Evolutionary conservation across 2,113 vertebrate species (phyloP).

Genomic region (Suncus etruscus): DNA sequence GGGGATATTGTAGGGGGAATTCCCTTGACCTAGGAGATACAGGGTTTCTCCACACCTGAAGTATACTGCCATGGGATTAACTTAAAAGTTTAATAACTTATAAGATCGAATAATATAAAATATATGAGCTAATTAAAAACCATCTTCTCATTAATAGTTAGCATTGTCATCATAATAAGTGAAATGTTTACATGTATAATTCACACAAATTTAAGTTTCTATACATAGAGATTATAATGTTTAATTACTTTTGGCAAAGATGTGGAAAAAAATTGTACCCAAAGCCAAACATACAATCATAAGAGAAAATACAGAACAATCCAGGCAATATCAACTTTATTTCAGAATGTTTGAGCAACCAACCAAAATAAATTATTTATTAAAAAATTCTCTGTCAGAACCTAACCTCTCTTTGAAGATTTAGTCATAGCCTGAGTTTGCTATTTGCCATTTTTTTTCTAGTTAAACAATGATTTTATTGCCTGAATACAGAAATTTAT

Average conservation of each 20-base stretch:
- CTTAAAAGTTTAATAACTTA: not conserved
- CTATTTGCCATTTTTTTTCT: too few relatives aligned
- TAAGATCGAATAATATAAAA: constrained; percentile 7
- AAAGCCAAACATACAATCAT: not conserved
- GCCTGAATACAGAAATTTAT: too few relatives aligned
- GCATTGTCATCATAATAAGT: not conserved
- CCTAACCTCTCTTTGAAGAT: constrained; percentile 9
- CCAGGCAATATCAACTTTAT: not conserved
- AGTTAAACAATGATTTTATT: too few relatives aligned
- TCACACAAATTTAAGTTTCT: not conserved
- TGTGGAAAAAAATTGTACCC: not conserved
- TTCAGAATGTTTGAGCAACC: not conserved
- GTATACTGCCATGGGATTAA: too few relatives aligned
- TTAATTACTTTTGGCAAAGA: not conserved
- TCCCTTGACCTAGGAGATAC: too few relatives aligned
- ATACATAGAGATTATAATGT: not conserved
- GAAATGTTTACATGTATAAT: not conserved
- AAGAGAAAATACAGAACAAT: not conserved
- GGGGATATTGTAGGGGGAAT: too few relatives aligned
- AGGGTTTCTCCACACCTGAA: too few relatives aligned
- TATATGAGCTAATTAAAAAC: not conserved
- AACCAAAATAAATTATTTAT: not conserved
- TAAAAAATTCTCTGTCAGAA: not conserved
- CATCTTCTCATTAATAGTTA: not conserved
- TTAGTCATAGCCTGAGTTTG: not conserved